A percentile compares a stretch with the other conserved stretches of the same genome.
Conservation (phyloP, 2,113 vertebrate genomes). For the Dicaeum eximium region DNA sequence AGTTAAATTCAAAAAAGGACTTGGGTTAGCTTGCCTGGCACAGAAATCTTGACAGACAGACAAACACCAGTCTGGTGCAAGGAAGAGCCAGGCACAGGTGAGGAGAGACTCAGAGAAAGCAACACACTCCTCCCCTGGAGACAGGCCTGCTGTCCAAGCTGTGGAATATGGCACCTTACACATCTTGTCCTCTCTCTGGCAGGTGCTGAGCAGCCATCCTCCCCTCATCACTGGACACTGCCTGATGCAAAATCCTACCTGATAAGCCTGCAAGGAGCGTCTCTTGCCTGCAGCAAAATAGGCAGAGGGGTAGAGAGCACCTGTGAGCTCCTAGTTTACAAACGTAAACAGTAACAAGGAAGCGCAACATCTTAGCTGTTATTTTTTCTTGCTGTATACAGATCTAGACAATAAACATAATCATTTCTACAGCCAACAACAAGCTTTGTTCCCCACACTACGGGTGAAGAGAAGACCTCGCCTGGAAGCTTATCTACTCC, state of each 20-base stretch:
- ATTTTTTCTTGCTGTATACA: neutral
- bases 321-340: neutral
- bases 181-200: neutral
- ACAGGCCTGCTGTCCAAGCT: neutral
- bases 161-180: neutral
- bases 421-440: slow-evolving; percentile 93
- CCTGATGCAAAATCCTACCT: neutral
- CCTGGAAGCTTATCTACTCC: slow-evolving; percentile 77
- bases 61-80: neutral
- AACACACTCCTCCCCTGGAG: neutral
- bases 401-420: slow-evolving; percentile 87
- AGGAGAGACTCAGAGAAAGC: neutral
- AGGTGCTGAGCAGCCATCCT: neutral
- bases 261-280: neutral
- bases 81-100: neutral
- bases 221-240: neutral
- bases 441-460: slow-evolving; percentile 77
- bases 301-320: neutral
- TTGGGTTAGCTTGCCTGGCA: neutral
- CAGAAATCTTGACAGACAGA: neutral
- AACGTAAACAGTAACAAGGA: neutral
- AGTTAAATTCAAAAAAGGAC: neutral
- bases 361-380: neutral
- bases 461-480: slow-evolving; percentile 90
- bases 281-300: neutral